These are phyloP conservation scores for Lasioglossum villosulum DNA, from an alignment of 2,888 invertebrate species.

Conservation along the genomic window DNA sequence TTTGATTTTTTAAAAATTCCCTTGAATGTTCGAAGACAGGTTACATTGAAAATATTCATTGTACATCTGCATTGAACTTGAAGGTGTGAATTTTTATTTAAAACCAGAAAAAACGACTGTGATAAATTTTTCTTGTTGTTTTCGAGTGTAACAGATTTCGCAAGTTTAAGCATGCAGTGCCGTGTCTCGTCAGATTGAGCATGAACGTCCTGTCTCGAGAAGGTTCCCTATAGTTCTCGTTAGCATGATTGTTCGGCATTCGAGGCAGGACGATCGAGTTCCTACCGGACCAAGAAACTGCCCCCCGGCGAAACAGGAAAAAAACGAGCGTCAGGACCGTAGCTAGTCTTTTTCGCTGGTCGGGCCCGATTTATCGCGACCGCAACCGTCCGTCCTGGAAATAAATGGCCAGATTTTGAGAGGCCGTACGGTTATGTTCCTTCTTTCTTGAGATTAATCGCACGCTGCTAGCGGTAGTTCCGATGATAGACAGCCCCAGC, in stretches of 20 bases:
- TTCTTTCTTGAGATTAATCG: neutral
- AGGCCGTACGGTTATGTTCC: neutral
- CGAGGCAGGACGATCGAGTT: slow-evolving; percentile 1
- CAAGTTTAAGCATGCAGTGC: neutral
- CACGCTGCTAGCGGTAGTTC: neutral
- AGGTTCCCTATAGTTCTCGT: neutral
- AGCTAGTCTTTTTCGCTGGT: neutral
- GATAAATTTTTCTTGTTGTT: neutral
- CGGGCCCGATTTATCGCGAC: slow-evolving; percentile 7
- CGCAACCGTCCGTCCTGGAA: neutral
- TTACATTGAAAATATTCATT: no score
- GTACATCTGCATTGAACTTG: no score
- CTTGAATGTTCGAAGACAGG: no score
- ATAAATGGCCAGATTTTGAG: slow-evolving; percentile 9
- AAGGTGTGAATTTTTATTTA: no score
- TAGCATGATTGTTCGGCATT: slow-evolving; percentile 1
- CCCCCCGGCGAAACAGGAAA: neutral
- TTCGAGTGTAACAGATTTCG: neutral
- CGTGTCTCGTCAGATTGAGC: neutral
- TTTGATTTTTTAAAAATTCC: no score
- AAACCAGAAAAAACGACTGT: no score
- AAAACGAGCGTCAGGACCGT: neutral
- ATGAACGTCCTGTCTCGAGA: neutral
- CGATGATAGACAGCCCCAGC: neutral
- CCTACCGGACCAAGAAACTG: neutral